Evolutionary conservation across 2,797 vertebrate genomes (phyloP).

Genomic region (Orestias chungarensis): DNA sequence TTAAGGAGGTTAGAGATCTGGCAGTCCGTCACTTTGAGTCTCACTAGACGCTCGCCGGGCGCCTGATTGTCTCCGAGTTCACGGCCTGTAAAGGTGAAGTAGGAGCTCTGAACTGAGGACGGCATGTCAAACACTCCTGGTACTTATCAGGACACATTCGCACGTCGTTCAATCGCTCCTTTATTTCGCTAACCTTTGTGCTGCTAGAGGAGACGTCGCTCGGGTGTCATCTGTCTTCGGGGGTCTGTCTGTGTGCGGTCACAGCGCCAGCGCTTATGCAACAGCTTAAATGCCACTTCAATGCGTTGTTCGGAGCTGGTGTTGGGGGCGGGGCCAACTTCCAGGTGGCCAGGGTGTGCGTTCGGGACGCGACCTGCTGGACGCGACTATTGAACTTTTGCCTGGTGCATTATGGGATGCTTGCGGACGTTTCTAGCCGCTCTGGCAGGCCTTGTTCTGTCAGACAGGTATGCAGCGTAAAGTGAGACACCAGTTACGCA

Average conservation of each 20-base stretch:
- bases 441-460: slow-evolving; percentile 23
- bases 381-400: no score
- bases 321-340: slow-evolving; percentile 20
- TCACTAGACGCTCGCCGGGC: slow-evolving; percentile 30
- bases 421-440: slow-evolving; percentile 15
- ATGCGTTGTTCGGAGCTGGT: slow-evolving; percentile 22
- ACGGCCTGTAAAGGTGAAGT: slow-evolving; percentile 10
- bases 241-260: slow-evolving; percentile 38
- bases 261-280: slow-evolving; percentile 54
- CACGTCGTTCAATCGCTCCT: slow-evolving; percentile 10
- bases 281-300: slow-evolving; percentile 54
- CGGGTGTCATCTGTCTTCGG: slow-evolving; percentile 46
- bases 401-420: slow-evolving; percentile 28
- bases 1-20: slow-evolving; percentile 52
- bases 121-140: slow-evolving; percentile 2
- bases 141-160: slow-evolving; percentile 2
- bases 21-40: slow-evolving; percentile 39
- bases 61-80: slow-evolving; percentile 23
- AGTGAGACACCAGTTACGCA: slow-evolving; percentile 34
- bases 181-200: slow-evolving; percentile 2
- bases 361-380: no score
- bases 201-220: slow-evolving; percentile 27
- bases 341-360: slow-evolving; percentile 28
- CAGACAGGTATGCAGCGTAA: slow-evolving; percentile 45
- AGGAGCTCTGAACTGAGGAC: neutral